Evolutionary conservation across 1,140 invertebrate species (phyloP).

Genomic region (Aethina tumida): DNA sequence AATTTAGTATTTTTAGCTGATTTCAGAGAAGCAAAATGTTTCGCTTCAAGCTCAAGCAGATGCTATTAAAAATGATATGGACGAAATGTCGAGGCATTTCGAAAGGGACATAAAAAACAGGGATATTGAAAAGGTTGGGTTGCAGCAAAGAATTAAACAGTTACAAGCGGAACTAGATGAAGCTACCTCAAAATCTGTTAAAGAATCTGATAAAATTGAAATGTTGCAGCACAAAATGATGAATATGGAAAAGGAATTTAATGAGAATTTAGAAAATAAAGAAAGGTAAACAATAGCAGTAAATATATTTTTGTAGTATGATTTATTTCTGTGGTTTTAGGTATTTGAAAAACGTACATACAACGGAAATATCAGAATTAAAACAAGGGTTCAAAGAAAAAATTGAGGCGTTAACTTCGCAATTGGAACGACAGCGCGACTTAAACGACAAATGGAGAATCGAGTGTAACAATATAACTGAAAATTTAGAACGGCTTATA

Average conservation of each 20-base stretch:
- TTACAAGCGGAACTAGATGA: slow-evolving; percentile 26
- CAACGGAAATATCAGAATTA: slow-evolving; percentile 21
- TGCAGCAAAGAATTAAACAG: slow-evolving; percentile 27
- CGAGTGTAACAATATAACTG: slow-evolving; percentile 30
- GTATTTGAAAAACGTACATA: slow-evolving; percentile 6
- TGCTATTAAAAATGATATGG: slow-evolving; percentile 32
- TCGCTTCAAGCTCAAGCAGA: slow-evolving; percentile 32
- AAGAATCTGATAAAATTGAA: slow-evolving; percentile 16
- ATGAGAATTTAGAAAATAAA: slow-evolving; percentile 17
- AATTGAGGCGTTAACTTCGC: slow-evolving; percentile 23
- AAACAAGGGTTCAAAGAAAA: slow-evolving; percentile 20
- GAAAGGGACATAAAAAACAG: slow-evolving; percentile 31
- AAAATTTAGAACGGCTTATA: slow-evolving; percentile 34
- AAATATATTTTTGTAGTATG: neutral
- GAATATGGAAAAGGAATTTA: slow-evolving; percentile 16
- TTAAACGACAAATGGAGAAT: slow-evolving; percentile 35
- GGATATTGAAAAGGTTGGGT: slow-evolving; percentile 30
- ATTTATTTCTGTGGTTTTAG: neutral
- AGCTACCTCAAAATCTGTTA: slow-evolving; percentile 16
- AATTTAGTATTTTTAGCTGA: slow-evolving; percentile 24
- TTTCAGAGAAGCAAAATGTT: slow-evolving; percentile 35
- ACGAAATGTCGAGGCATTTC: slow-evolving; percentile 32
- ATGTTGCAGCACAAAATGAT: slow-evolving; percentile 19
- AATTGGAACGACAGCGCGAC: slow-evolving; percentile 26
- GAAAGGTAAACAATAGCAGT: slow-evolving; percentile 13